Conservation (phyloP, 2,113 vertebrate species). For the Lepus americanus region DNA sequence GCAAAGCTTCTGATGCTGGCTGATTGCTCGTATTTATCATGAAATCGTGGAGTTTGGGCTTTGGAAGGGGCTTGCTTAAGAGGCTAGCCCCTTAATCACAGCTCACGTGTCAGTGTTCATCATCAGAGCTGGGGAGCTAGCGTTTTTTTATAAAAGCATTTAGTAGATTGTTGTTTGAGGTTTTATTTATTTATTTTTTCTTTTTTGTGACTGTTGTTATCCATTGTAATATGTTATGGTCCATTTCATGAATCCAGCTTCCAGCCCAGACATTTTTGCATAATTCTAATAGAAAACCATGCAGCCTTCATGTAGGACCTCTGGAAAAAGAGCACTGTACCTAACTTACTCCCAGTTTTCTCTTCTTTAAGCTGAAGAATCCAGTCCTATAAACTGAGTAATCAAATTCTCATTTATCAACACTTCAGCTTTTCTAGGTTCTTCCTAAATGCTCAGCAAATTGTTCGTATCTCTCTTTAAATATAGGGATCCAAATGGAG, state of each 20-base stretch:
- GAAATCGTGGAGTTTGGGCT: neutral
- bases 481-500: neutral
- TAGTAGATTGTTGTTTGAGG: slow-evolving; percentile 51
- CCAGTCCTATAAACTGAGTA: slow-evolving; percentile 29
- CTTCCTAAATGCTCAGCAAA: neutral
- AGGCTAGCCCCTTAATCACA: neutral
- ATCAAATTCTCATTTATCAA: slow-evolving; percentile 32
- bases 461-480: slow-evolving; percentile 54
- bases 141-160: slow-evolving; percentile 19
- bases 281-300: slow-evolving; percentile 50
- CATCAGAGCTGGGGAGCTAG: neutral
- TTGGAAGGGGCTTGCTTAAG: neutral
- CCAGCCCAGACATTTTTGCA: slow-evolving; percentile 5
- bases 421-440: slow-evolving; percentile 12
- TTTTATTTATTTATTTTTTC: slow-evolving; percentile 5
- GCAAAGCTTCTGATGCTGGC: slow-evolving; percentile 32
- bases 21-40: slow-evolving; percentile 41
- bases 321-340: slow-evolving; percentile 28
- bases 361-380: slow-evolving; percentile 41
- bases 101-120: neutral
- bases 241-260: slow-evolving; percentile 32
- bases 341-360: neutral
- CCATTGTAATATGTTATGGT: slow-evolving; percentile 56
- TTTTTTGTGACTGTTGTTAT: slow-evolving; percentile 42
- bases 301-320: slow-evolving; percentile 9